Evolutionary conservation across 1,140 invertebrate species (phyloP).

Genomic region (Cyphomyrmex costatus): DNA sequence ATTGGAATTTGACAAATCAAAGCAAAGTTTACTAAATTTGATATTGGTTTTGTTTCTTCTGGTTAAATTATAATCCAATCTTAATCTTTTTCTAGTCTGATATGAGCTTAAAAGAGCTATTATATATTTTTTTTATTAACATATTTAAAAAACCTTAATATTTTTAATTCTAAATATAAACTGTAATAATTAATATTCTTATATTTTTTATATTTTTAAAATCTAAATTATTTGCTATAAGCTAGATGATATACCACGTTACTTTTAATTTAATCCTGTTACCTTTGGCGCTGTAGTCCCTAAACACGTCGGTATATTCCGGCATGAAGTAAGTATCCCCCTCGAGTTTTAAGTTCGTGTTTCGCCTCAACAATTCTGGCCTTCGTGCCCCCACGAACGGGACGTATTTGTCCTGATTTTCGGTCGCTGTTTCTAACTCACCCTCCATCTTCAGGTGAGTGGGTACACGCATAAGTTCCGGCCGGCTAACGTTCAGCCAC

Average conservation of each 20-base stretch:
- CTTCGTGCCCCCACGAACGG: slow-evolving; percentile 83
- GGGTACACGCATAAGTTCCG: slow-evolving; percentile 83
- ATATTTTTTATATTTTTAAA: not conserved
- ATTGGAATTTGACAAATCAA: no score
- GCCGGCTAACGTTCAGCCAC: slow-evolving; percentile 85
- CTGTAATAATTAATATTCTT: no score
- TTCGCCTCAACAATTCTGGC: slow-evolving; percentile 83
- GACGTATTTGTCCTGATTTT: slow-evolving; percentile 87
- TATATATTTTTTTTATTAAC: not conserved
- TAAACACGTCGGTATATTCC: slow-evolving; percentile 85
- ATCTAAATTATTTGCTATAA: not conserved
- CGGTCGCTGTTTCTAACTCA: slow-evolving; percentile 85
- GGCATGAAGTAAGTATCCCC: slow-evolving; percentile 83
- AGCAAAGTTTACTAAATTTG: no score
- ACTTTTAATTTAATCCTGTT: slow-evolving; percentile 41
- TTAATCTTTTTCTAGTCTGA: no score
- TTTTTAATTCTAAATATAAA: no score
- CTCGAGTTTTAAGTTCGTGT: slow-evolving; percentile 84
- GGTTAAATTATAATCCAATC: no score
- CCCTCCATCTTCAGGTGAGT: slow-evolving; percentile 87
- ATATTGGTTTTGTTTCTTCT: no score
- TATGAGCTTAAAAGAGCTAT: no score
- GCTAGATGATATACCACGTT: not conserved
- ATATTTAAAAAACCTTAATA: not conserved
- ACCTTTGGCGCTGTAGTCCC: slow-evolving; percentile 78